A percentile compares a stretch with the other conserved stretches of the same genome.
These are phyloP conservation scores for Cryptus armator DNA, from an alignment of 2,888 invertebrate species.

Conservation along the genomic window DNA sequence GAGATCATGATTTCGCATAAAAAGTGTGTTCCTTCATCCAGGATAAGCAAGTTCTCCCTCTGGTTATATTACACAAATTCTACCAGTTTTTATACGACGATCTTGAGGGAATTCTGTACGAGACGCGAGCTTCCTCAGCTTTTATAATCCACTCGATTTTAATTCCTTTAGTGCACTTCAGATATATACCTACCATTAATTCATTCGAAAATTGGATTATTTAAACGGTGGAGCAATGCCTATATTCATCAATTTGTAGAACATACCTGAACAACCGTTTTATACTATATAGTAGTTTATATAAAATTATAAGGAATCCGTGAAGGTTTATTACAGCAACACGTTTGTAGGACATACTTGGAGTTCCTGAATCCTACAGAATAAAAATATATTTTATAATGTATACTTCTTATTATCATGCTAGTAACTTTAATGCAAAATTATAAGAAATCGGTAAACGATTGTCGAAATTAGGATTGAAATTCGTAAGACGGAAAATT, in stretches of 20 bases:
- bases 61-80: neutral
- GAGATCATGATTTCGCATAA: neutral
- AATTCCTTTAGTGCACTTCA: neutral
- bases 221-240: neutral
- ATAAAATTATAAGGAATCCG: too few species aligned
- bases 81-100: neutral
- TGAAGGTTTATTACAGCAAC: too few species aligned
- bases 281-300: too few species aligned
- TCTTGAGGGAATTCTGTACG: neutral
- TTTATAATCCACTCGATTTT: neutral
- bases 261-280: neutral
- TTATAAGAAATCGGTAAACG: too few species aligned
- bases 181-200: neutral
- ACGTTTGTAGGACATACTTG: too few species aligned
- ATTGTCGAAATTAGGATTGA: too few species aligned
- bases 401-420: too few species aligned
- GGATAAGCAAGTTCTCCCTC: neutral
- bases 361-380: too few species aligned
- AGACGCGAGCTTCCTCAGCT: neutral
- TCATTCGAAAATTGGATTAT: neutral
- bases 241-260: neutral
- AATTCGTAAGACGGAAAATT: too few species aligned
- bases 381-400: too few species aligned
- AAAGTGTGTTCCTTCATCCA: neutral
- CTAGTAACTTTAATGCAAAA: too few species aligned